Conservation (phyloP, 2,888 invertebrate genomes). For the Andrena marginata region DNA sequence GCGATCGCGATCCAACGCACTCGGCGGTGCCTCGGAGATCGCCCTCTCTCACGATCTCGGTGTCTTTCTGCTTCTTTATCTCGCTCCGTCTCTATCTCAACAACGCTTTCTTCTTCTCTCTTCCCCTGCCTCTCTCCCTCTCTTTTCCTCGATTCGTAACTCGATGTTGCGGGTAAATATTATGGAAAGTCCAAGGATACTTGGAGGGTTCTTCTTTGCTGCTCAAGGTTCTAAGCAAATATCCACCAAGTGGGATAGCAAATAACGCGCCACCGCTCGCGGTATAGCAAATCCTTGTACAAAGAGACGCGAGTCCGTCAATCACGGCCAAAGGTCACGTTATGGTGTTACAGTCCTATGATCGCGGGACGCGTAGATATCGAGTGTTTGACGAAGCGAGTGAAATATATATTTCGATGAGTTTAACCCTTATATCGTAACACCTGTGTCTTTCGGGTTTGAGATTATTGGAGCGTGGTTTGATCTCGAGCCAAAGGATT, state of each 20-base stretch:
- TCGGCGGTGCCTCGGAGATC: constrained; percentile 37
- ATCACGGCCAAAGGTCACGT: constrained; percentile 65
- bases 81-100: constrained; percentile 26
- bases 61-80: constrained; percentile 58
- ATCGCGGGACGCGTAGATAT: not conserved
- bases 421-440: too few species aligned
- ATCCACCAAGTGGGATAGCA: constrained; percentile 70
- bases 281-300: constrained; percentile 57
- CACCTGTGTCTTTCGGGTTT: too few species aligned
- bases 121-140: not conserved
- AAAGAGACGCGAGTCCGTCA: constrained; percentile 54
- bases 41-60: constrained; percentile 67
- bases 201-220: constrained; percentile 63
- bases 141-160: constrained; percentile 56
- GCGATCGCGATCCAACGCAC: constrained; percentile 57
- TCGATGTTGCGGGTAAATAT: constrained; percentile 78
- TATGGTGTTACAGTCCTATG: constrained; percentile 23
- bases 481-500: too few species aligned
- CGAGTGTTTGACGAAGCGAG: not conserved
- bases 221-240: constrained; percentile 73
- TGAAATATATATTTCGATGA: not conserved
- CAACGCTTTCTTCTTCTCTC: constrained; percentile 35
- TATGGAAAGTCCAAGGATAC: constrained; percentile 74
- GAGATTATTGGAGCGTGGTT: too few species aligned
- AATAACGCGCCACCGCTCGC: constrained; percentile 67